phyloP scores from a whole-genome alignment of 1,140 invertebrate genomes.

The Tetramorium parvispinum region DNA sequence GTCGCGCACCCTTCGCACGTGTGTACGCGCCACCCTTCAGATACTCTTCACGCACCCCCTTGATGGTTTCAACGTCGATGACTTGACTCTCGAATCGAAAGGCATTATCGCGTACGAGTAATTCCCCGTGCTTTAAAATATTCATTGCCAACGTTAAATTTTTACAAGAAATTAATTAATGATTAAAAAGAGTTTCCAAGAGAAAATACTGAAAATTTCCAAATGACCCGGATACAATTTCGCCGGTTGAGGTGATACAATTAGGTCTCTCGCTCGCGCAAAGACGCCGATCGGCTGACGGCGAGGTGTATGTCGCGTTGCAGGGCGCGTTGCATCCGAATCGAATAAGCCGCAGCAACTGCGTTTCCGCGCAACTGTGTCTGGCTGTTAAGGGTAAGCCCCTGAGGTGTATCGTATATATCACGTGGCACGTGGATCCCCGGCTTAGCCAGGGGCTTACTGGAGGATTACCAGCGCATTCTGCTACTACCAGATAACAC shows the following conservation, averaged over 20 bases:
- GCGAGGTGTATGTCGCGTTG: not conserved
- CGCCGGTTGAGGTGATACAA: not conserved
- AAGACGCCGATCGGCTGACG: not conserved
- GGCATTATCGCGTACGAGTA: not conserved
- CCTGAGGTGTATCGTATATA: slow-evolving; percentile 75
- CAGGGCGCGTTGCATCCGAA: slow-evolving; percentile 4
- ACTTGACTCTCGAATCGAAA: slow-evolving; percentile 56
- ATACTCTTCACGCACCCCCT: slow-evolving; percentile 8
- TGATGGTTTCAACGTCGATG: slow-evolving; percentile 28
- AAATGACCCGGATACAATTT: not conserved
- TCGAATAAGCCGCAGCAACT: slow-evolving; percentile 52
- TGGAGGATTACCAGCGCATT: slow-evolving; percentile 82
- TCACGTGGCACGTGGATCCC: slow-evolving; percentile 79
- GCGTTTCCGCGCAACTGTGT: slow-evolving; percentile 46
- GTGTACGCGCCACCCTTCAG: slow-evolving; percentile 30
- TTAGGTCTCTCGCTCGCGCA: not conserved
- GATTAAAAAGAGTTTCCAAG: not conserved
- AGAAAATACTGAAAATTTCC: not conserved
- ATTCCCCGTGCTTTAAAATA: not conserved
- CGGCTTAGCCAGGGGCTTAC: slow-evolving; percentile 81
- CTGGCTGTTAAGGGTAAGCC: slow-evolving; percentile 68
- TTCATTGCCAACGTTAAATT: not conserved
- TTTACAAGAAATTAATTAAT: not conserved
- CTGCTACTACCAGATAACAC: slow-evolving; percentile 85
- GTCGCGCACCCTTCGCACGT: slow-evolving; percentile 50